A percentile compares a stretch with the other conserved stretches of the same genome.
Evolutionary conservation across 2,113 vertebrate species (phyloP).

Genomic region (Clinocottus analis): DNA sequence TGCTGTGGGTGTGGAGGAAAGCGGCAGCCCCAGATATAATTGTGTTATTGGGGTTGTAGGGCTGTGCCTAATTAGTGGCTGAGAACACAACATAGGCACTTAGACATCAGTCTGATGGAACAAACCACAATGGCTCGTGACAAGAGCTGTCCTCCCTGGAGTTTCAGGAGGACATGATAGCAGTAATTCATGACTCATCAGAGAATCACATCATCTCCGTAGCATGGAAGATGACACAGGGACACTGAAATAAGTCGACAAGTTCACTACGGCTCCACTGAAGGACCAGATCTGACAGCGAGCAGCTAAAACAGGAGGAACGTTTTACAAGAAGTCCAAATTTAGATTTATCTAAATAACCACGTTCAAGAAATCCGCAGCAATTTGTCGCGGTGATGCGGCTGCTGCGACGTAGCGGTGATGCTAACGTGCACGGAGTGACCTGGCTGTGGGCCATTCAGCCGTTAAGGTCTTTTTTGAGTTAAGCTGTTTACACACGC

Average conservation of each 20-base stretch:
- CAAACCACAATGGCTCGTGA: constrained; percentile 70
- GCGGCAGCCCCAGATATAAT: constrained; percentile 72
- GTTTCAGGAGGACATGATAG: constrained; percentile 66
- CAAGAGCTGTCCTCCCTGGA: constrained; percentile 65
- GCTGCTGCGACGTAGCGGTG: background rate
- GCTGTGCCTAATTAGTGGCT: constrained; percentile 79
- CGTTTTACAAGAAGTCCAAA: constrained; percentile 33
- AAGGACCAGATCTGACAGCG: constrained; percentile 45
- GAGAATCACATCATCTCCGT: constrained; percentile 63
- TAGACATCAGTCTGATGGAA: constrained; percentile 75
- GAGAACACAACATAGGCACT: constrained; percentile 69
- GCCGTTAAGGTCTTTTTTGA: constrained; percentile 42
- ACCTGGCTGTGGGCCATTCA: constrained; percentile 41
- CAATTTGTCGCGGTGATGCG: constrained; percentile 29
- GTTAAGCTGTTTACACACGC: constrained; percentile 52
- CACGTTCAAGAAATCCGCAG: constrained; percentile 7
- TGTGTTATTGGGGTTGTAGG: constrained; percentile 70
- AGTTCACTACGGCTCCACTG: constrained; percentile 52
- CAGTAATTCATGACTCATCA: constrained; percentile 64
- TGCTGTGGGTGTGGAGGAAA: constrained; percentile 65
- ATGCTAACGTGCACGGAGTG: background rate
- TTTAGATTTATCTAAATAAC: constrained; percentile 27
- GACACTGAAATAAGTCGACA: constrained; percentile 57
- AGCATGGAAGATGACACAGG: constrained; percentile 51
- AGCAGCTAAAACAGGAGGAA: constrained; percentile 18